A percentile compares a stretch with the other conserved stretches of the same genome.
phyloP scores from a whole-genome alignment of 2,797 vertebrate genomes.

The Ctenopoma multispine region DNA sequence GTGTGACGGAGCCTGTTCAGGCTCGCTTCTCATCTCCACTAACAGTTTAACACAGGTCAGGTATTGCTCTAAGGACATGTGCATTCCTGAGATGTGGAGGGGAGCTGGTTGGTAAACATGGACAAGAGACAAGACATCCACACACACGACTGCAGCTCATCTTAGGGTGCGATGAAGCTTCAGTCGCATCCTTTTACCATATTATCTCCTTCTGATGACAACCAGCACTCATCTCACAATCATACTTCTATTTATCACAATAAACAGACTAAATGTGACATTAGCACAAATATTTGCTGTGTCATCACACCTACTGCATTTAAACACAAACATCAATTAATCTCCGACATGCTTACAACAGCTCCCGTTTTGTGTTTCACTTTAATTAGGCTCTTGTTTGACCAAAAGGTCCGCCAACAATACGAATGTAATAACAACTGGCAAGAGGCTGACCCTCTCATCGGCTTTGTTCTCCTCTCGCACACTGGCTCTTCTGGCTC shows the following conservation, averaged over 20 bases:
- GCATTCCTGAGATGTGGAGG: neutral
- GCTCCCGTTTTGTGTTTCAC: slow-evolving; percentile 55
- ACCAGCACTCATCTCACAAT: slow-evolving; percentile 12
- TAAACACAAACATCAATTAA: slow-evolving; percentile 52
- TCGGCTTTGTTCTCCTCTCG: slow-evolving; percentile 45
- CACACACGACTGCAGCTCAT: neutral
- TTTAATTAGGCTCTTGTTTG: slow-evolving; percentile 70
- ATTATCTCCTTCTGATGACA: slow-evolving; percentile 4
- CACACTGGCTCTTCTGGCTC: slow-evolving; percentile 52
- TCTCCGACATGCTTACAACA: slow-evolving; percentile 37
- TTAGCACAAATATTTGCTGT: slow-evolving; percentile 23
- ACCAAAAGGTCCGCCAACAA: slow-evolving; percentile 57
- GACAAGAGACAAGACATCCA: slow-evolving; percentile 14
- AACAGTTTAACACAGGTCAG: slow-evolving; percentile 34
- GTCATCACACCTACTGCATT: slow-evolving; percentile 25
- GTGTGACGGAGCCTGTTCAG: slow-evolving; percentile 45
- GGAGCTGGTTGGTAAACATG: slow-evolving; percentile 30
- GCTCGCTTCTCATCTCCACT: slow-evolving; percentile 27
- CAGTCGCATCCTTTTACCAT: neutral
- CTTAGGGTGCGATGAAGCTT: neutral
- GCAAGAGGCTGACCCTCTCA: slow-evolving; percentile 49
- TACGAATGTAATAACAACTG: slow-evolving; percentile 60
- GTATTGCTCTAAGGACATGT: slow-evolving; percentile 8
- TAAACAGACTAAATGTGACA: slow-evolving; percentile 27
- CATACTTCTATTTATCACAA: slow-evolving; percentile 38